Conservation (phyloP, 2,113 vertebrate species). For the Pseudois nayaur region DNA sequence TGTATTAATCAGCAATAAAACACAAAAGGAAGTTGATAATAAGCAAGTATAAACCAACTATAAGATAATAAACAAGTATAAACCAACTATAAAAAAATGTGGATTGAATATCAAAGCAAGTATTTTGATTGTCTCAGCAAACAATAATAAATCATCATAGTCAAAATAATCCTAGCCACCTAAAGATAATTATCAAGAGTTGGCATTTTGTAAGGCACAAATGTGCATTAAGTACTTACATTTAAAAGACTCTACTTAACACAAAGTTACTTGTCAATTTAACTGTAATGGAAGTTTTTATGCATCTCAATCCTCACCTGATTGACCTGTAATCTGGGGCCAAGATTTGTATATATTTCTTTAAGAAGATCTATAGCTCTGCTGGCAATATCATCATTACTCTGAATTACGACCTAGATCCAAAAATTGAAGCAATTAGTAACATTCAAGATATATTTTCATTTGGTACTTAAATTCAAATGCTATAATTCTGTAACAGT, state of each 20-base stretch:
- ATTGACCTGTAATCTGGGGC: constrained; percentile 96
- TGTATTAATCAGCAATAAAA: background rate
- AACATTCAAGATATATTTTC: background rate
- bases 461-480: background rate
- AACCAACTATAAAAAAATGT: background rate
- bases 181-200: background rate
- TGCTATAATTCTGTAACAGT: background rate
- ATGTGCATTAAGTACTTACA: background rate
- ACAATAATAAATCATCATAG: background rate
- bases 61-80: background rate
- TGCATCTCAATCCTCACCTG: constrained; percentile 82
- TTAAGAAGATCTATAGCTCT: constrained; percentile 96
- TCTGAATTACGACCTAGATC: constrained; percentile 94
- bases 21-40: background rate
- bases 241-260: background rate
- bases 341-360: constrained; percentile 97
- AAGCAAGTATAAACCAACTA: background rate
- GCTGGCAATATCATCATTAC: constrained; percentile 94
- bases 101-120: background rate
- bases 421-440: constrained; percentile 35
- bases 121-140: background rate
- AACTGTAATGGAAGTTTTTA: background rate
- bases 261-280: background rate
- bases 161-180: background rate
- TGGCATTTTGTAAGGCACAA: background rate